phyloP scores from a whole-genome alignment of 2,113 vertebrate species.

The Orycteropus afer region DNA sequence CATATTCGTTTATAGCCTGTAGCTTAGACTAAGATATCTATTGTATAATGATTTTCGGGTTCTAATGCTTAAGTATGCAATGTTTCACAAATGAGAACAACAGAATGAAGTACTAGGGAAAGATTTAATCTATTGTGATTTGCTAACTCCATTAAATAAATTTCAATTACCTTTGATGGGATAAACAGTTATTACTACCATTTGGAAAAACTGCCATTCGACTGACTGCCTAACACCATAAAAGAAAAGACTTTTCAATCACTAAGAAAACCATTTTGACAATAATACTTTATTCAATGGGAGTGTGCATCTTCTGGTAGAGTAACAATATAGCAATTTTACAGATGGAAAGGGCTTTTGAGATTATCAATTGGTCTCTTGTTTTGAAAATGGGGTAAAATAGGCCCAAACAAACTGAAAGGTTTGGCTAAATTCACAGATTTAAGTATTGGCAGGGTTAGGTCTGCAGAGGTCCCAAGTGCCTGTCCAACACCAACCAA shows the following conservation, averaged over 20 bases:
- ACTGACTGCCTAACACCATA: background rate
- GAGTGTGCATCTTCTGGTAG: background rate
- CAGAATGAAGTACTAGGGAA: background rate
- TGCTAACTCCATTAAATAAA: background rate
- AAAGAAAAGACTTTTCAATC: background rate
- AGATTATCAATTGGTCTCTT: background rate
- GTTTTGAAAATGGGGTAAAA: background rate
- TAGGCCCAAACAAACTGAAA: background rate
- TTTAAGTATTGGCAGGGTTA: background rate
- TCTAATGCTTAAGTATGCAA: background rate
- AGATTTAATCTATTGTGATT: background rate
- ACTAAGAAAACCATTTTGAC: background rate
- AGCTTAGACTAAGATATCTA: background rate
- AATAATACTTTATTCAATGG: background rate
- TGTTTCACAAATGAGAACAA: background rate
- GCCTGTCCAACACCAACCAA: background rate
- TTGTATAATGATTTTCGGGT: background rate
- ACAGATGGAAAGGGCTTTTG: background rate
- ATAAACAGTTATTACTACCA: background rate
- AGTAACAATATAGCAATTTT: background rate
- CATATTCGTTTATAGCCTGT: background rate
- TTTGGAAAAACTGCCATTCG: background rate
- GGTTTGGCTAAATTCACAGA: background rate
- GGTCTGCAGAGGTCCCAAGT: background rate
- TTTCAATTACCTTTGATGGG: background rate